phyloP scores from a whole-genome alignment of 1,140 invertebrate genomes.

The Bicyclus anynana region DNA sequence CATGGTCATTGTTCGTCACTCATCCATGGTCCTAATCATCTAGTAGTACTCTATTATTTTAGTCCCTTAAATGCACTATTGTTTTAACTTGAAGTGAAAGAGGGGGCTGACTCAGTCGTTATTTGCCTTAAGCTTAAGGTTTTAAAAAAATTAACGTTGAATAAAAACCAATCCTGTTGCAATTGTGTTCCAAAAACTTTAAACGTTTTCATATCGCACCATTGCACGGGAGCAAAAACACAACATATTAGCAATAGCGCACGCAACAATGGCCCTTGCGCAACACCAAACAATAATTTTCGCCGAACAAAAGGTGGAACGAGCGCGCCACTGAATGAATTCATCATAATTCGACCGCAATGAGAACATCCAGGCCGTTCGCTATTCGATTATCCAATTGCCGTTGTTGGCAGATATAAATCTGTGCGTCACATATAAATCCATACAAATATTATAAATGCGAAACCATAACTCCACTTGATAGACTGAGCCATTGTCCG shows the following conservation, averaged over 20 bases:
- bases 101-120: too few relatives aligned
- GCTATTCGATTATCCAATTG: constrained; percentile 51
- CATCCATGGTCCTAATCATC: too few relatives aligned
- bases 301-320: constrained; percentile 55
- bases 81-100: too few relatives aligned
- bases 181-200: too few relatives aligned
- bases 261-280: constrained; percentile 49
- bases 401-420: constrained; percentile 45
- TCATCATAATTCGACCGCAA: constrained; percentile 58
- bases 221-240: constrained; percentile 36
- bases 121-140: too few relatives aligned
- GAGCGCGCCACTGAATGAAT: constrained; percentile 48
- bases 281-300: constrained; percentile 52
- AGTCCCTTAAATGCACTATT: too few relatives aligned
- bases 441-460: constrained; percentile 18
- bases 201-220: constrained; percentile 11
- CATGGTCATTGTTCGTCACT: too few relatives aligned
- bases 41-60: too few relatives aligned
- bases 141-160: too few relatives aligned
- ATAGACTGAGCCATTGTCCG: too few relatives aligned
- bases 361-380: constrained; percentile 45
- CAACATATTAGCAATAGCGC: constrained; percentile 38
- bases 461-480: too few relatives aligned
- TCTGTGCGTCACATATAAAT: constrained; percentile 33
- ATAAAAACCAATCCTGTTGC: too few relatives aligned